A percentile compares a stretch with the other conserved stretches of the same genome.
These are phyloP conservation scores for Osedax frankpressi DNA, from an alignment of 2,888 invertebrate species.

Conservation along the genomic window DNA sequence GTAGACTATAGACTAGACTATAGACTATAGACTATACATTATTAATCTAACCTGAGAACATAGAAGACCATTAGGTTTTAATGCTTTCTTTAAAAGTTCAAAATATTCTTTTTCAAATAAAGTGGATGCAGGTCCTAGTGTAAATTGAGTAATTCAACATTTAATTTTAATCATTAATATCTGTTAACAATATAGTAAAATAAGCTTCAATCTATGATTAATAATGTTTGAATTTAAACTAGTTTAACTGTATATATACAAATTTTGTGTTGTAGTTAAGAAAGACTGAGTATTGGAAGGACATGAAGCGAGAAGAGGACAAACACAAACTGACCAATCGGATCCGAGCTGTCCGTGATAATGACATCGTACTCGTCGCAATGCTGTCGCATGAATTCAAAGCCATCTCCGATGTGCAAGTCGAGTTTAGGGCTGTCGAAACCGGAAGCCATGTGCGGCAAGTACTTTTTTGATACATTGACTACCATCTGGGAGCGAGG, in stretches of 20 bases:
- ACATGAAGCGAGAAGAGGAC: background rate
- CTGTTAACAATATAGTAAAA: no score
- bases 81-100: constrained; percentile 65
- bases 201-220: no score
- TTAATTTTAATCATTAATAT: no score
- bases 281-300: background rate
- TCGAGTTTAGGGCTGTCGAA: constrained; percentile 70
- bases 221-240: no score
- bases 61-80: constrained; percentile 74
- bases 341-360: constrained; percentile 95
- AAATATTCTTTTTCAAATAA: constrained; percentile 72
- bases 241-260: background rate
- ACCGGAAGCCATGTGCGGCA: constrained; percentile 80
- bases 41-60: constrained; percentile 62
- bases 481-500: constrained; percentile 57
- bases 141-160: no score
- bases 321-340: constrained; percentile 62
- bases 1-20: background rate
- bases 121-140: constrained; percentile 58
- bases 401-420: constrained; percentile 79
- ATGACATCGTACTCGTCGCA: constrained; percentile 81
- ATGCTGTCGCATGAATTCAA: constrained; percentile 77
- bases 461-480: constrained; percentile 70
- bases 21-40: background rate
- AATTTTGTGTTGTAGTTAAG: background rate